phyloP scores from a whole-genome alignment of 1,140 invertebrate species.

The Drosophila cardini region DNA sequence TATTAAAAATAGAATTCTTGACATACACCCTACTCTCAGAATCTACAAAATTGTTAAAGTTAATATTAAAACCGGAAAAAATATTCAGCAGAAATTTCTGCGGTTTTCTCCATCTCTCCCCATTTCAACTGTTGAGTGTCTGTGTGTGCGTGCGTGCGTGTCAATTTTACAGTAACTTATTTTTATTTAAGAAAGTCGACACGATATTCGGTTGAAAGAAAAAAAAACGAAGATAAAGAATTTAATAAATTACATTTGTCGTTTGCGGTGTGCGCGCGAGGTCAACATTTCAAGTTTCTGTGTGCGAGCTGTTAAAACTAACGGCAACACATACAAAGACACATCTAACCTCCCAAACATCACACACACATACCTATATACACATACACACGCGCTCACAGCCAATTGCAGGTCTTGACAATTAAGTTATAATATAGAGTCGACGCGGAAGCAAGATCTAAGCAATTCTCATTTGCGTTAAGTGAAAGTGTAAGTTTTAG shows the following conservation, averaged over 20 bases:
- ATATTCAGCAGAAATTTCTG: constrained; percentile 55
- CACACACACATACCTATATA: not conserved
- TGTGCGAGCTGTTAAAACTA: constrained; percentile 34
- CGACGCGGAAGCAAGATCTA: constrained; percentile 57
- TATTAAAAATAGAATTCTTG: constrained; percentile 73
- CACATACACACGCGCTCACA: constrained; percentile 13
- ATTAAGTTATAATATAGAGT: constrained; percentile 37
- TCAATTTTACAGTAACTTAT: constrained; percentile 61
- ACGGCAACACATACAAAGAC: constrained; percentile 34
- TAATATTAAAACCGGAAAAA: constrained; percentile 52
- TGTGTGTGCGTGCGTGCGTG: constrained; percentile 74
- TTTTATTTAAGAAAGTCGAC: constrained; percentile 35
- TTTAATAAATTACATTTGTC: constrained; percentile 18
- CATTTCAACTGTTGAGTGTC: constrained; percentile 49
- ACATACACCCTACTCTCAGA: constrained; percentile 62
- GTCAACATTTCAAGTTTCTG: constrained; percentile 52
- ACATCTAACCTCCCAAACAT: constrained; percentile 25
- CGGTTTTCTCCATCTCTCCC: constrained; percentile 38
- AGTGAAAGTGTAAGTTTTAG: constrained; percentile 75
- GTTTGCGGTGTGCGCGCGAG: constrained; percentile 31
- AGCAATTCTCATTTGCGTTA: constrained; percentile 55
- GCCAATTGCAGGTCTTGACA: constrained; percentile 6
- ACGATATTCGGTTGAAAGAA: constrained; percentile 12
- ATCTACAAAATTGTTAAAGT: constrained; percentile 67
- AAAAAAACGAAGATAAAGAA: constrained; percentile 17